Percentiles rank a stretch among this genome's conserved stretches.
phyloP scores from a whole-genome alignment of 2,888 invertebrate genomes.

The Leucophenga maculata region DNA sequence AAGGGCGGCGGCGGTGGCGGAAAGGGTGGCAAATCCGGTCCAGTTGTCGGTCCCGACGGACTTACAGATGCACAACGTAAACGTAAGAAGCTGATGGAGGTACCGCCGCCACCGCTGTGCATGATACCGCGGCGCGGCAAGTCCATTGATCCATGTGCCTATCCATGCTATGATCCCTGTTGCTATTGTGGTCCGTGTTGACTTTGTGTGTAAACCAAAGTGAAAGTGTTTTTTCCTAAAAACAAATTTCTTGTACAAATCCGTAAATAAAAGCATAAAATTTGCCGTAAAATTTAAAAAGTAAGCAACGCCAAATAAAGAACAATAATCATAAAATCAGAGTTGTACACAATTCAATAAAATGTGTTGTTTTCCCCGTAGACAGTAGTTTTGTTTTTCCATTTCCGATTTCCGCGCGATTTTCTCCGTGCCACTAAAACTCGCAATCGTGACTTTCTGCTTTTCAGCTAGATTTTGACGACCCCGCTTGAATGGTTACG shows the following conservation, averaged over 20 bases:
- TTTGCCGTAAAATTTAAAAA: background rate
- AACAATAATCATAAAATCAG: too few relatives aligned
- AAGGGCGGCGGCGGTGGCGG: constrained; percentile 9
- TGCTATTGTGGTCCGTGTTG: constrained; percentile 23
- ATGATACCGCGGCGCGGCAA: constrained; percentile 51
- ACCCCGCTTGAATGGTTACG: background rate
- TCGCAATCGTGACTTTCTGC: background rate
- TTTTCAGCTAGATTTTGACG: background rate
- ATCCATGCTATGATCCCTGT: constrained; percentile 22
- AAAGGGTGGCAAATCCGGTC: constrained; percentile 63
- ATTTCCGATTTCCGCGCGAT: too few relatives aligned
- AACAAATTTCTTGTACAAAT: constrained; percentile 8
- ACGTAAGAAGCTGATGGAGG: constrained; percentile 39
- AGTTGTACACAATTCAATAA: too few relatives aligned
- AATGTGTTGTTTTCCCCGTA: too few relatives aligned
- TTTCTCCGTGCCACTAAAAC: too few relatives aligned
- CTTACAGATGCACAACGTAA: constrained; percentile 44
- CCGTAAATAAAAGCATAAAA: background rate
- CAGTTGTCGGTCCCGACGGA: constrained; percentile 44
- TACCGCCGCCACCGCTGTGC: constrained; percentile 48
- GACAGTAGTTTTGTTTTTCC: too few relatives aligned
- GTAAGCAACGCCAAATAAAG: too few relatives aligned
- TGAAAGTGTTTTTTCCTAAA: background rate
- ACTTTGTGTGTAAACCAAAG: background rate
- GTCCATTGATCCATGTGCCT: constrained; percentile 39